These are phyloP conservation scores for Melanerpes formicivorus DNA, from an alignment of 2,113 vertebrate species.

Conservation along the genomic window DNA sequence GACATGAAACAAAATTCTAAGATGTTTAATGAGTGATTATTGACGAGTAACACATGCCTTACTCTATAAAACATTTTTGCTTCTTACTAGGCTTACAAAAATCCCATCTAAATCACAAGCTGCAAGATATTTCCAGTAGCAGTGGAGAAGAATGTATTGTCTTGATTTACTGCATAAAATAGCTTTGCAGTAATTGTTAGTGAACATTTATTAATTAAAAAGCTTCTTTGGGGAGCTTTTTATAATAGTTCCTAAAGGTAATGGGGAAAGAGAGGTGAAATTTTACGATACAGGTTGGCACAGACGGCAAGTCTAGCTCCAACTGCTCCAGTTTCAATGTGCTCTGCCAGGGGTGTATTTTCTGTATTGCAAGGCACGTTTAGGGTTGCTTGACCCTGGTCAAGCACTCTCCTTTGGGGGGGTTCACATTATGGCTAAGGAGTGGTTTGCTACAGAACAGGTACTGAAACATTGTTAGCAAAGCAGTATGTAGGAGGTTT, in stretches of 20 bases:
- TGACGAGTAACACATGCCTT: rapidly evolving
- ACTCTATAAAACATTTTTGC: not conserved
- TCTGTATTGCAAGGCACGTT: not conserved
- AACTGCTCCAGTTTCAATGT: not conserved
- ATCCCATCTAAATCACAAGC: not conserved
- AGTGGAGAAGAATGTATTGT: not conserved
- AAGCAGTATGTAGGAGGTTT: not conserved
- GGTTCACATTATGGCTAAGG: not conserved
- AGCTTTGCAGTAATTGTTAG: not conserved
- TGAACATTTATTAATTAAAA: not conserved
- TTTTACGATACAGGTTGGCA: not conserved
- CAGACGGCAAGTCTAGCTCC: not conserved
- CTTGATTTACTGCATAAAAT: not conserved
- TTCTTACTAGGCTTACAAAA: not conserved
- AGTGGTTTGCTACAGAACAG: not conserved
- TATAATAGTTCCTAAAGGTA: not conserved
- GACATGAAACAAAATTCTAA: not conserved
- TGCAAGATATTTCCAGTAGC: not conserved
- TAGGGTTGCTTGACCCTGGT: not conserved
- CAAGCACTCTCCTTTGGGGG: not conserved
- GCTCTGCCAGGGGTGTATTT: not conserved
- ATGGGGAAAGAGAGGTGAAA: not conserved
- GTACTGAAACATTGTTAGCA: not conserved
- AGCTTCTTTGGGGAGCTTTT: not conserved
- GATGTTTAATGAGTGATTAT: not conserved